Conservation (phyloP, 2,113 vertebrate species). For the Nannospalax galili region DNA sequence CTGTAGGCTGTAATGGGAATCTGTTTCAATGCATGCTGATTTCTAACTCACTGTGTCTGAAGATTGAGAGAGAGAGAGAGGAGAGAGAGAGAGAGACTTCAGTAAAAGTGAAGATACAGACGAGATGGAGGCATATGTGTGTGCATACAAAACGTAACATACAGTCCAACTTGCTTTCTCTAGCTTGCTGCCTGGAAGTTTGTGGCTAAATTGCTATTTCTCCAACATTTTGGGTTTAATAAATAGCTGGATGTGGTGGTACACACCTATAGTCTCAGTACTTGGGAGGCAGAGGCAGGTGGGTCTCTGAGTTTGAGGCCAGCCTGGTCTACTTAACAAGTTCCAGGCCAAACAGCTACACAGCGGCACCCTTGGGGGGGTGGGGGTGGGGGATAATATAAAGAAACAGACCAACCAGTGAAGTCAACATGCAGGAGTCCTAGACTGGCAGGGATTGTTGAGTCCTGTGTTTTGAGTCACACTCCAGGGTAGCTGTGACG, state of each 20-base stretch:
- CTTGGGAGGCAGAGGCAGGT: too few relatives aligned
- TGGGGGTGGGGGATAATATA: constrained; percentile 73
- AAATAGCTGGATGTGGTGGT: constrained; percentile 70
- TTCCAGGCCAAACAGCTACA: too few relatives aligned
- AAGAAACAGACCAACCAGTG: constrained; percentile 45
- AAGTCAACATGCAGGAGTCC: constrained; percentile 62
- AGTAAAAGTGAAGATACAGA: constrained; percentile 67
- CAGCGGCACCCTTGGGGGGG: too few relatives aligned
- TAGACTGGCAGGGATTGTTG: background rate
- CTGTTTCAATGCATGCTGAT: constrained; percentile 66
- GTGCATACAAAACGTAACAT: constrained; percentile 66
- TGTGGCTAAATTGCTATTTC: constrained; percentile 48
- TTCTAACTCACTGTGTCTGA: constrained; percentile 49
- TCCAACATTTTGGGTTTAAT: constrained; percentile 69
- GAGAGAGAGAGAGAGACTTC: too few relatives aligned
- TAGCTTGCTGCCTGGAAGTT: constrained; percentile 50
- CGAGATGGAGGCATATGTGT: constrained; percentile 64
- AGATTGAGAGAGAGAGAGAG: background rate
- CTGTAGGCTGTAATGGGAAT: constrained; percentile 28
- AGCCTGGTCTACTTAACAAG: too few relatives aligned
- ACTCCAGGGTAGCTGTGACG: constrained; percentile 62
- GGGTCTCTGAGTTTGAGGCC: too few relatives aligned
- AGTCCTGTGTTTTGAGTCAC: constrained; percentile 74
- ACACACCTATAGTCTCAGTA: too few relatives aligned
- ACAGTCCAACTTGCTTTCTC: constrained; percentile 64